Conservation (phyloP, 2,888 invertebrate species). For the Hermaeophaga mercurialis region DNA sequence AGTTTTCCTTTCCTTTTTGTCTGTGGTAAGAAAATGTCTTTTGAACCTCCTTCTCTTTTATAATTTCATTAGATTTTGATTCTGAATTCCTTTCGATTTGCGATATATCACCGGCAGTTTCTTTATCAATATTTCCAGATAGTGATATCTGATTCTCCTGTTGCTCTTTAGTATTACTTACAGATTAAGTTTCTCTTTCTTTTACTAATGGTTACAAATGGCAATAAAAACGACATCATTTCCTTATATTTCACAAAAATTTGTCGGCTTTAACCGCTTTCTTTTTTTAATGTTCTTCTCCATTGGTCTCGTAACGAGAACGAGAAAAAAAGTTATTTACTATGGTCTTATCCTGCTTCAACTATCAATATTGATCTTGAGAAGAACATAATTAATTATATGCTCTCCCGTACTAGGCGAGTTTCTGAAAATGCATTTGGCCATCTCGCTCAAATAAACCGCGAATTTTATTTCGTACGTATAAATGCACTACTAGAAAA, state of each 20-base stretch:
- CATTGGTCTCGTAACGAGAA: neutral
- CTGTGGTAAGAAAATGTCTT: neutral
- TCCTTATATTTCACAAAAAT: neutral
- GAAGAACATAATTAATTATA: neutral
- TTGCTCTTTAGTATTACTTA: neutral
- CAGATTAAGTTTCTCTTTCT: constrained; percentile 1
- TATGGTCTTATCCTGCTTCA: too few species aligned
- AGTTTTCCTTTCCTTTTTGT: neutral
- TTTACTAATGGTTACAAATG: neutral
- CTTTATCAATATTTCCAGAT: too few species aligned
- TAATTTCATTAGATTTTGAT: too few species aligned
- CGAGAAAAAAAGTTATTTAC: too few species aligned
- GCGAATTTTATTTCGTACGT: neutral
- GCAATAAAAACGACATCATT: neutral
- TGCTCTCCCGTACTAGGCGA: neutral
- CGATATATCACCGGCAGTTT: too few species aligned
- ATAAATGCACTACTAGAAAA: neutral
- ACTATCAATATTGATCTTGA: too few species aligned
- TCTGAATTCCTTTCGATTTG: neutral
- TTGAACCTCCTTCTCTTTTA: too few species aligned
- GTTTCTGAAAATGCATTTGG: constrained; percentile 6
- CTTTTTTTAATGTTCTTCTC: neutral
- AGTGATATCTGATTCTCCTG: too few species aligned
- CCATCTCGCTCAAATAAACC: neutral
- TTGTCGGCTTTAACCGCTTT: neutral